These are phyloP conservation scores for Oxyura jamaicensis DNA, from an alignment of 2,113 vertebrate genomes.

Conservation along the genomic window DNA sequence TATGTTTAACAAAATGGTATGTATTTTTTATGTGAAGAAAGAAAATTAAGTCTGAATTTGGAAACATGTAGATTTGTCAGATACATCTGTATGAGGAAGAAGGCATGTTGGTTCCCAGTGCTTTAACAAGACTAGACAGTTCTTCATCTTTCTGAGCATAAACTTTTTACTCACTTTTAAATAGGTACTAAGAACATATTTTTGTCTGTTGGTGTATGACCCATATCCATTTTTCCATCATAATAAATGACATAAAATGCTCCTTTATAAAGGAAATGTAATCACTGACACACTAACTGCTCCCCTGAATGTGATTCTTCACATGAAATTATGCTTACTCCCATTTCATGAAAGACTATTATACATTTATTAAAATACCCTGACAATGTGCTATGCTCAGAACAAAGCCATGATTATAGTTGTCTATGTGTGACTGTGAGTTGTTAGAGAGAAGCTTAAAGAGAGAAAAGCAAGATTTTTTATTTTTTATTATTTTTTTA, in stretches of 20 bases:
- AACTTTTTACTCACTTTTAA: constrained; percentile 36
- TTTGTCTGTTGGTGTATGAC: not conserved
- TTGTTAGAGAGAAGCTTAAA: not conserved
- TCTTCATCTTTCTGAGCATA: not conserved
- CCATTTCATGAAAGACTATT: constrained; percentile 16
- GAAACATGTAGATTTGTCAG: not conserved
- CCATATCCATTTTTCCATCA: not conserved
- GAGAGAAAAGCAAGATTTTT: not conserved
- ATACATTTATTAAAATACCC: not conserved
- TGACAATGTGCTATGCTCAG: not conserved
- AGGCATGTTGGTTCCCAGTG: not conserved
- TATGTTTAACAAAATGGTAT: not conserved
- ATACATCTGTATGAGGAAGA: not conserved
- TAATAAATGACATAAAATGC: constrained; percentile 11
- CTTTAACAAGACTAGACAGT: not conserved
- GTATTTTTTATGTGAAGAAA: not conserved
- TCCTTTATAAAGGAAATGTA: constrained; percentile 43
- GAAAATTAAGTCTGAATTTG: not conserved
- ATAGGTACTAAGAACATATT: not conserved
- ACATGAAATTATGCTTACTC: constrained; percentile 24
- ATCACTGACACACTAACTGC: constrained; percentile 13
- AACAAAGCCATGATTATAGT: not conserved
- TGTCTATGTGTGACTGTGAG: not conserved
- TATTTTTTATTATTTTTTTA: not conserved
- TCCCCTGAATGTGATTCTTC: constrained; percentile 19